Evolutionary conservation across 1,140 invertebrate species (phyloP), one percentile per base, ranked within the genome.

Genomic region (Tetraneura akinire): DNA sequence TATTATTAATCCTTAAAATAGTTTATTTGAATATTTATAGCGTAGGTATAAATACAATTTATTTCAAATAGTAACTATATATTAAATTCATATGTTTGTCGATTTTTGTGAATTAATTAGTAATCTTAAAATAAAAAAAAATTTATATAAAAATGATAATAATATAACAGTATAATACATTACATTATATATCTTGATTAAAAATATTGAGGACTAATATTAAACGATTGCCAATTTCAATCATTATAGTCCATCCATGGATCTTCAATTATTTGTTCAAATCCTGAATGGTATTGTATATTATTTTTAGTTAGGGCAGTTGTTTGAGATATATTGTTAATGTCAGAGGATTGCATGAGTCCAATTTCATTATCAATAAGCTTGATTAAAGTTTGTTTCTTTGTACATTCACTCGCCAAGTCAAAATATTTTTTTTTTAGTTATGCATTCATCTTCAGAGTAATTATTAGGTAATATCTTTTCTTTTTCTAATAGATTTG

Each of bases 191-290:
- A n/a, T n/a, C n/a, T n/a, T n/a, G n/a, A n/a, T n/a, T n/a, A 32
- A 29, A 32, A 6, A 74, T 51, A 26, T 76, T 57, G 45, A 42
- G 80, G 53, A 68, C 73, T 80, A 21, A 23, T 73, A 60, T 74
- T 66, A 11, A 68, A 1, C 14, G 81, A 16, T n/a, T n/a, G n/a
- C n/a, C n/a, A n/a, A 3, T 45, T 21, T 18, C 45, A 80, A 64
- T 57, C 66, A 42, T 80, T 26, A 14, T 66, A 60, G 45, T 81
- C 73, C 37, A 80, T 60, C 73, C 73, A 78, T 4, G 73, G 73
- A 78, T 78, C 55, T 3, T 78, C 55, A 78, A 78, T 78, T 32
- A 78, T 78, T 45, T 78, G 73, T 60, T 78, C 73, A 60, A 9
- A 42, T 18, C 4, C 0, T 26, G 68, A 70, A 49, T 49, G 9